Conservation (phyloP, 2,888 invertebrate species). For the Oligia strigilis region DNA sequence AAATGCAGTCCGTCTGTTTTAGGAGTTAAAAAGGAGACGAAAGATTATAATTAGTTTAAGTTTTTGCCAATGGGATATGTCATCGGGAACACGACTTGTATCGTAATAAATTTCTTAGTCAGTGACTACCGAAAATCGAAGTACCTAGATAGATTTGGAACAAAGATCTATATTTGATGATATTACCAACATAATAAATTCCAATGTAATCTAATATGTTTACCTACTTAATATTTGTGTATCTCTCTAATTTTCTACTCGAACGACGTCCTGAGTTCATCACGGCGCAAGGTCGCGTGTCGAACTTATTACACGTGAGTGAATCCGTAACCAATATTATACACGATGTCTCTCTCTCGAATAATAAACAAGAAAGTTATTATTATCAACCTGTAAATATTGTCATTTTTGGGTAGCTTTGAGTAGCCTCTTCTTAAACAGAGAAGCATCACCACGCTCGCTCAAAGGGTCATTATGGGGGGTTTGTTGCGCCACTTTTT, state of each 20-base stretch:
- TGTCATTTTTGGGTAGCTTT: neutral
- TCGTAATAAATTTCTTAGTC: neutral
- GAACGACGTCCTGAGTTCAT: constrained; percentile 1
- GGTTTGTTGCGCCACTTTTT: neutral
- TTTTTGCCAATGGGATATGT: neutral
- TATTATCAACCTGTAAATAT: neutral
- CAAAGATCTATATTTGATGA: neutral
- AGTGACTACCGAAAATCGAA: too few relatives aligned
- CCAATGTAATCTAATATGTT: neutral
- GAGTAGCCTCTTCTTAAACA: neutral
- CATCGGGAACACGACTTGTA: neutral
- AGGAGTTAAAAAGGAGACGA: neutral
- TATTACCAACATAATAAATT: neutral
- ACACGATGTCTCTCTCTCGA: neutral
- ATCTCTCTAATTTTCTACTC: constrained; percentile 10
- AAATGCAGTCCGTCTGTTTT: too few relatives aligned
- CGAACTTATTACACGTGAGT: constrained; percentile 24
- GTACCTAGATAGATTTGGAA: neutral
- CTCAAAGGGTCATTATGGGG: neutral
- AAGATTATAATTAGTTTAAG: neutral
- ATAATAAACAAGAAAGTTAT: neutral
- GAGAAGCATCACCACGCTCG: neutral
- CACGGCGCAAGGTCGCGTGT: neutral
- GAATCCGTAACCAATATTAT: constrained; percentile 22
- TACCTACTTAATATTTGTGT: constrained; percentile 4